Percentiles rank a stretch among this genome's conserved stretches.
Evolutionary conservation across 2,797 vertebrate genomes (phyloP).

Genomic region (Columba guinea): DNA sequence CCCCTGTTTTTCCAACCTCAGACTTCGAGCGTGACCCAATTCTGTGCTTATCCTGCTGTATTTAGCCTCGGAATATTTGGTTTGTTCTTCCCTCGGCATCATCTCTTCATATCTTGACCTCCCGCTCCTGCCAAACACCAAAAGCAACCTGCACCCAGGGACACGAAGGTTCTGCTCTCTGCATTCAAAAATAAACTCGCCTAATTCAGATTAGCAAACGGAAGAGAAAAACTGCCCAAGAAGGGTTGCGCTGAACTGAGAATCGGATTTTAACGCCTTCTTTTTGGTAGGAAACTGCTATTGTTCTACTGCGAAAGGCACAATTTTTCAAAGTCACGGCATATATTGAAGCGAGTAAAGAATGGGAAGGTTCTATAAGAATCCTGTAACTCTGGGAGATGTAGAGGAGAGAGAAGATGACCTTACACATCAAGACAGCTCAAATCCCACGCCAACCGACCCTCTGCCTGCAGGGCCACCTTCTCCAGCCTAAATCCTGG

Average conservation of each 20-base stretch:
- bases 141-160: background rate
- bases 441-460: background rate
- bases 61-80: background rate
- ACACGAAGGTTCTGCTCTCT: background rate
- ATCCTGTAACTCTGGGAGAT: background rate
- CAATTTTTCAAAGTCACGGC: background rate
- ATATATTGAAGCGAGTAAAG: accelerated
- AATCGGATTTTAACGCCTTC: background rate
- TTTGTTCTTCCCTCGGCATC: background rate
- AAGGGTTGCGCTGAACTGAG: accelerated
- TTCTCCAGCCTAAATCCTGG: background rate
- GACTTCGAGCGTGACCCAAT: accelerated
- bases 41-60: background rate
- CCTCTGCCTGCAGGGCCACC: background rate
- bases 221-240: background rate
- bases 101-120: background rate
- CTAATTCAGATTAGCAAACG: background rate
- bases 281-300: background rate
- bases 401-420: background rate
- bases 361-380: background rate
- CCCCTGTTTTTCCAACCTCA: background rate
- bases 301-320: slow-evolving; percentile 40
- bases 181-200: background rate
- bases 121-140: background rate
- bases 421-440: background rate